Base-by-base conservation (phyloP, 2,113 vertebrate genomes). In the Abramis brama region DNA sequence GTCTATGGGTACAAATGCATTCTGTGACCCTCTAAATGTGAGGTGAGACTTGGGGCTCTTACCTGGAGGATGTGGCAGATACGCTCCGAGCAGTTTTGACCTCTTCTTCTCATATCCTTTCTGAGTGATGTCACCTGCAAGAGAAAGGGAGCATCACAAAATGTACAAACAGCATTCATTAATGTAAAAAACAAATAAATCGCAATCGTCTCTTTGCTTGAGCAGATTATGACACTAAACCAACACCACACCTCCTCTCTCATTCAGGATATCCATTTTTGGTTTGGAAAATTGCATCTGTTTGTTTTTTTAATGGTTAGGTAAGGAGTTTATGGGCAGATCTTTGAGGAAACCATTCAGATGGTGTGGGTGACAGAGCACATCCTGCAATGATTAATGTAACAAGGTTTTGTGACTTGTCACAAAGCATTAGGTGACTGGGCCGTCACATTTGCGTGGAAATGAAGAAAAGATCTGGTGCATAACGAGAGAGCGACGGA, bases 51-150 rank as follows among this genome's bases (percentile, higher is more conserved):
- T 52, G 11, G 43, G 68, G 43, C 77, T 64, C 13, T 95, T 87
- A 97, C 96, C 96, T 0, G 96, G 95, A 93, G 96, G 96, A 64
- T 97, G 96, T 84, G 96, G 96, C 91, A 97, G 93, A 91, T 97
- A 97, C 88, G 96, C 96, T 64, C 96, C 96, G 89, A 97, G 95
- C 92, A 97, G 93, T 92, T 97, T 97, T 83, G 96, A 96, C 92
- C 96, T 94, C 94, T 97, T 97, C 94, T 97, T 97, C 93, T 97
- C 96, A 90, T 97, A 97, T 86, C 96, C 96, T 90, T 97, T 97
- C 89, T 97, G 96, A 90, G 96, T 97, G 94, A 97, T 97, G 94
- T 97, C 96, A 90, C 96, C 96, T 97, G 93, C 30, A 90, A 93
- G 76, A 79, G 21, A 82, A 75, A 57, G 4, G 17, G 55, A 52